phyloP scores from a whole-genome alignment of 1,140 invertebrate genomes.

The Centruroides sculpturatus region DNA sequence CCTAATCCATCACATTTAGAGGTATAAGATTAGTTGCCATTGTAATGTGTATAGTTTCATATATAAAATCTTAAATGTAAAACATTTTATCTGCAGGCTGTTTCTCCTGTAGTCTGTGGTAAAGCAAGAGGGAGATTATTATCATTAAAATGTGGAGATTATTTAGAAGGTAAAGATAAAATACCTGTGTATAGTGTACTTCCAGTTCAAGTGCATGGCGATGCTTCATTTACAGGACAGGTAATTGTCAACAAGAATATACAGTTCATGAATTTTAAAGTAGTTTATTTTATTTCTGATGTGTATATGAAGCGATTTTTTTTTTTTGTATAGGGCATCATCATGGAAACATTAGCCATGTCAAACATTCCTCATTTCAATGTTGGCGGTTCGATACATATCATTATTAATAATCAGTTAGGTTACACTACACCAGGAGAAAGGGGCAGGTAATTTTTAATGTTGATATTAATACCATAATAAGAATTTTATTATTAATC shows the following conservation, averaged over 20 bases:
- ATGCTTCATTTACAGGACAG: slow-evolving; percentile 61
- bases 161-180: slow-evolving; percentile 34
- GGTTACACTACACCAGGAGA: slow-evolving; percentile 69
- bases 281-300: too few species aligned
- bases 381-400: slow-evolving; percentile 79
- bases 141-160: slow-evolving; percentile 51
- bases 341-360: slow-evolving; percentile 78
- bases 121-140: slow-evolving; percentile 73
- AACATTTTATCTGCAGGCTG: slow-evolving; percentile 39
- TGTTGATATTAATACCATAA: not conserved
- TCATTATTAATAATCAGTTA: slow-evolving; percentile 88
- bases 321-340: slow-evolving; percentile 68
- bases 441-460: slow-evolving; percentile 35
- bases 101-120: slow-evolving; percentile 85
- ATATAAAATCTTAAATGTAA: too few species aligned
- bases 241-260: slow-evolving; percentile 40
- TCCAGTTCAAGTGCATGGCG: slow-evolving; percentile 75
- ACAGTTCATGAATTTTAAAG: slow-evolving; percentile 39
- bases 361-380: slow-evolving; percentile 72
- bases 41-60: too few species aligned
- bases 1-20: slow-evolving; percentile 98
- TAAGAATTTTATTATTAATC: not conserved
- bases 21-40: slow-evolving; percentile 31
- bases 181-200: slow-evolving; percentile 15
- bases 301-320: not conserved